A percentile compares a stretch with the other conserved stretches of the same genome.
phyloP scores from a whole-genome alignment of 2,888 invertebrate species.

The Agapostemon virescens region DNA sequence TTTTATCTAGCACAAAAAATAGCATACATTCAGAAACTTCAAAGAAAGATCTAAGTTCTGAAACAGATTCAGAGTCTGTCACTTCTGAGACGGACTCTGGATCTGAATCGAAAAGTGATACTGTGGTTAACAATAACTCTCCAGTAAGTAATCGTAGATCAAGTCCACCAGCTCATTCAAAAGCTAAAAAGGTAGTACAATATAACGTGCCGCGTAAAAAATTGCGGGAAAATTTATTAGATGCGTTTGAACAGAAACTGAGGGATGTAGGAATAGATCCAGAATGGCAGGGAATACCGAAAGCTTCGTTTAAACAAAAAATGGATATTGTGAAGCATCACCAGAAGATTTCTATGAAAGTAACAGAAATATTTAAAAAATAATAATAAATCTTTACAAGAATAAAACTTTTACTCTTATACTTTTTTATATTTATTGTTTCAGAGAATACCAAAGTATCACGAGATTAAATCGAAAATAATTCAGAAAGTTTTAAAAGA shows the following conservation, averaged over 20 bases:
- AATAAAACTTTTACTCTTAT: not conserved
- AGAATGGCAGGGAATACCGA: conserved; percentile 83
- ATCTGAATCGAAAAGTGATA: conserved; percentile 45
- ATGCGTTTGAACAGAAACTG: conserved; percentile 82
- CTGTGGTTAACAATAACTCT: conserved; percentile 28
- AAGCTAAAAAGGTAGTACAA: conserved; percentile 19
- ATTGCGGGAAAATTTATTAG: conserved; percentile 69
- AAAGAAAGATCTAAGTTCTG: conserved; percentile 28
- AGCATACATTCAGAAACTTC: conserved; percentile 18
- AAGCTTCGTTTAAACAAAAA: conserved; percentile 83
- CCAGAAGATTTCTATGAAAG: conserved; percentile 83
- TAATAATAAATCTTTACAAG: not conserved
- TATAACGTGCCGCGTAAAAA: conserved; percentile 46
- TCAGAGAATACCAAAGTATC: conserved; percentile 82
- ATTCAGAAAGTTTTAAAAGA: conserved; percentile 81
- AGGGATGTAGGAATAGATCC: conserved; percentile 85
- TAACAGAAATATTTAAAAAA: conserved; percentile 68
- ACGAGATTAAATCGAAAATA: conserved; percentile 81
- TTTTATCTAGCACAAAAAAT: conserved; percentile 10
- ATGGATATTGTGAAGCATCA: conserved; percentile 83
- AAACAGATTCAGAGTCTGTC: conserved; percentile 33
- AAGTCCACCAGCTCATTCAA: conserved; percentile 1
- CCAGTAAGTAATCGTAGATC: conserved; percentile 19
- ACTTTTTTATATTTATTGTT: conserved; percentile 40
- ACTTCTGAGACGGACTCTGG: conserved; percentile 34